Percentiles rank a stretch among this genome's conserved stretches.
These are phyloP conservation scores for Flabesymbios commensalis DNA, from an alignment of 2,888 invertebrate genomes.

Conservation along the genomic window DNA sequence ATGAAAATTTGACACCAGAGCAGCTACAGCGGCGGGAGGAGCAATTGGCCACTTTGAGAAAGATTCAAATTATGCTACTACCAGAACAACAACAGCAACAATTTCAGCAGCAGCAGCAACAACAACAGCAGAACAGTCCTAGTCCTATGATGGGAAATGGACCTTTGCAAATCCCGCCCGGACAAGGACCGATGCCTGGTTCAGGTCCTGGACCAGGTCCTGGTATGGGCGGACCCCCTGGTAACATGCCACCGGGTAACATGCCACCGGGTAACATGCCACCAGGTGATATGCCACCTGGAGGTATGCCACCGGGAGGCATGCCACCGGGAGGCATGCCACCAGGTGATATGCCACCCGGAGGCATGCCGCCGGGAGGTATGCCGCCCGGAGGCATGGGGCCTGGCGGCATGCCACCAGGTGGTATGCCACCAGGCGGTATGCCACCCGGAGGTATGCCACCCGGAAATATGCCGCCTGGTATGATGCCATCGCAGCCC, in stretches of 20 bases:
- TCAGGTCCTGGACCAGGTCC: slow-evolving; percentile 6
- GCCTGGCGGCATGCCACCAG: slow-evolving; percentile 35
- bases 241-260: slow-evolving; percentile 3
- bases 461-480: slow-evolving; percentile 9
- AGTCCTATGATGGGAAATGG: slow-evolving; percentile 4
- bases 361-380: background rate
- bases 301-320: background rate
- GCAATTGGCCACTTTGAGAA: slow-evolving; percentile 84
- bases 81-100: slow-evolving; percentile 68
- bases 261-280: slow-evolving; percentile 18
- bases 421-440: slow-evolving; percentile 40
- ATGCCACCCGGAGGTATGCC: slow-evolving; percentile 3
- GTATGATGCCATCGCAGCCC: slow-evolving; percentile 17
- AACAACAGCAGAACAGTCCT: background rate
- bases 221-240: slow-evolving; percentile 9
- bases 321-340: slow-evolving; percentile 17
- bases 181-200: slow-evolving; percentile 9
- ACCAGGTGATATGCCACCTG: no score
- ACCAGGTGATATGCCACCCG: slow-evolving; percentile 5
- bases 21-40: slow-evolving; percentile 92
- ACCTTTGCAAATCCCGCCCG: no score
- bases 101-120: no score
- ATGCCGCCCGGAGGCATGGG: slow-evolving; percentile 23
- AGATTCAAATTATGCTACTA: slow-evolving; percentile 91
- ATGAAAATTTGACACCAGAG: slow-evolving; percentile 92